Base-by-base conservation (phyloP, 2,888 invertebrate genomes). In the Tyria jacobaeae region DNA sequence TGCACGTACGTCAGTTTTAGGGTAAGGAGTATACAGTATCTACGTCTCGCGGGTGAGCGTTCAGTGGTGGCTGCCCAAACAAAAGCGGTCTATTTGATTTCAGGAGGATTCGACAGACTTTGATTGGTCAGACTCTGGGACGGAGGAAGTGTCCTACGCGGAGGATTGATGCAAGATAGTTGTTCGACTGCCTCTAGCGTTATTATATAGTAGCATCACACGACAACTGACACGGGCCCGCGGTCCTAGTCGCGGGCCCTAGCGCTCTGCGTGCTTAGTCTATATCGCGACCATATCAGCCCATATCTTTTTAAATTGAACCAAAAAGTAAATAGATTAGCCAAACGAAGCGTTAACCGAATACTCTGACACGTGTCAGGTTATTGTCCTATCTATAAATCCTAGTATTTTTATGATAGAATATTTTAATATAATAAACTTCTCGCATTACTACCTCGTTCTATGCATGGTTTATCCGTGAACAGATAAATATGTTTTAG, bases 31-130 rank as follows among this genome's bases (percentile, higher is more conserved):
- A 80, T 83, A 86, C 84, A 71, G 87, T 89, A 89, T 87, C 89
- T 85, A 75, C 88, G 89, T 91, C 89, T 91, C 87, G 85, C 81
- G 68, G 71, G 68, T 61, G 65, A 41, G n/a, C 58, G 59, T 61
- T 62, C 74, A 80, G 74, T 58, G 78, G 76, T 76, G 76, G 84
- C 76, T 73, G 79, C 82, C 82, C 84, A 78, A 88, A 87, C 89
- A 89, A 89, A 81, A 84, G 87, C 87, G 85, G 84, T 86, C 81
- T 86, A 82, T 93, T 91, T 93, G 89, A 75, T 94, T 93, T 89
- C 94, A 94, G 94, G 94, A 94, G 93, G 93, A 93, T 88, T 92
- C 92, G 80, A 93, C 44, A 44, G 44, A 90, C 83, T 91, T 91
- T 62, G 92, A 91, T 80, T 93, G 92, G 44, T 44, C 44, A 82